A percentile compares a stretch with the other conserved stretches of the same genome.
Conservation (phyloP, 2,113 vertebrate species). For the Brienomyrus longianalis region DNA sequence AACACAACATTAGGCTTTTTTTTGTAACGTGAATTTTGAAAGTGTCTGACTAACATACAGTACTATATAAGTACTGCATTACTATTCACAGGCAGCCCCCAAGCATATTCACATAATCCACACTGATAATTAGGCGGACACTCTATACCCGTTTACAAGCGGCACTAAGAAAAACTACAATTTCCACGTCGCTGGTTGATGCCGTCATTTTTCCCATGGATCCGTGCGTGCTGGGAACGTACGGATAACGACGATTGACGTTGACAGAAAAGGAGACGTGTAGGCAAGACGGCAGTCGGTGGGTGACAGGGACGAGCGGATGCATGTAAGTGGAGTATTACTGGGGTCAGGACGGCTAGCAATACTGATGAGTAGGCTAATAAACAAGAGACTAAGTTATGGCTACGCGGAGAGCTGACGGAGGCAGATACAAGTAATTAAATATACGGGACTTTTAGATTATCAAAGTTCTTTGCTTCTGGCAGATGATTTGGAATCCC, state of each 20-base stretch:
- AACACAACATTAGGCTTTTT: neutral
- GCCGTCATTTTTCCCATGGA: neutral
- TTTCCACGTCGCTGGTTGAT: neutral
- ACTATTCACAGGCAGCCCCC: neutral
- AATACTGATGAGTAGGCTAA: neutral
- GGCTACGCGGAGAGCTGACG: neutral
- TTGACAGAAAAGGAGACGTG: neutral
- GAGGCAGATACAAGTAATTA: neutral
- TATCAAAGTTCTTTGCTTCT: neutral
- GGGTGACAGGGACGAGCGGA: neutral
- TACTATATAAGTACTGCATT: neutral
- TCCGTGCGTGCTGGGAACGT: neutral
- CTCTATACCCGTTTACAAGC: neutral
- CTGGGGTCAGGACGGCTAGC: neutral
- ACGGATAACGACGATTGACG: neutral
- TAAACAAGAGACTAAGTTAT: neutral
- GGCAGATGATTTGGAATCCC: neutral
- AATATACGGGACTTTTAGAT: neutral
- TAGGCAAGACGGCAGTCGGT: neutral
- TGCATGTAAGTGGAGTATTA: neutral
- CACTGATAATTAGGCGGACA: neutral
- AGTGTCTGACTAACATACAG: neutral
- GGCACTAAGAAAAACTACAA: neutral
- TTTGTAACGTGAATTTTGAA: neutral
- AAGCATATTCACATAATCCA: neutral